Percentiles rank a stretch among this genome's conserved stretches.
phyloP scores from a whole-genome alignment of 1,140 invertebrate species.

The Drosophila murphyi region DNA sequence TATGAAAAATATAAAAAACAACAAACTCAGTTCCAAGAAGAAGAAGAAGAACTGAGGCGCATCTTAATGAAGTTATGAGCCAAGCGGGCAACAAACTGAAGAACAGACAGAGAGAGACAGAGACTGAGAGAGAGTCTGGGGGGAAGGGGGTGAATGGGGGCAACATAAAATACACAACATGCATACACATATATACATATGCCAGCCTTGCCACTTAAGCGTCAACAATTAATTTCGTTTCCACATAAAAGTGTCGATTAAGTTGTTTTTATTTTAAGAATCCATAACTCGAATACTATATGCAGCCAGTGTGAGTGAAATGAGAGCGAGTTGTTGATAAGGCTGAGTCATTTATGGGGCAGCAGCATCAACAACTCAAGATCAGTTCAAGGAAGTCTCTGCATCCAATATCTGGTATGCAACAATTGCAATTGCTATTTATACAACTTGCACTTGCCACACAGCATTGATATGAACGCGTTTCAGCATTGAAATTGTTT shows the following conservation, averaged over 20 bases:
- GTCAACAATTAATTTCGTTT: conserved; percentile 54
- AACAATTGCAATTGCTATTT: conserved; percentile 11
- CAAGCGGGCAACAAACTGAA: not conserved
- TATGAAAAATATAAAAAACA: conserved; percentile 3
- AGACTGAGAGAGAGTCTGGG: not conserved
- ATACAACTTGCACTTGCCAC: not conserved
- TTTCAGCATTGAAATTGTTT: no score
- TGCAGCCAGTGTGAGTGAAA: not conserved
- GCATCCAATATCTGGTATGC: not conserved
- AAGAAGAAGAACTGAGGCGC: conserved; percentile 1
- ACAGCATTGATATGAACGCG: not conserved
- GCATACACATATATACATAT: no score
- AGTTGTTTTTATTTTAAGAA: conserved; percentile 68
- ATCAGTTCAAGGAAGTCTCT: conserved; percentile 7
- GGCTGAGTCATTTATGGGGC: conserved; percentile 31
- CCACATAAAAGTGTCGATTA: conserved; percentile 60
- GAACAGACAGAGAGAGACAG: not conserved
- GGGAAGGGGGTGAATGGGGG: not conserved
- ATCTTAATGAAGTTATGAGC: conserved; percentile 68
- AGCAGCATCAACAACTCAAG: not conserved
- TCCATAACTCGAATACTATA: conserved; percentile 26
- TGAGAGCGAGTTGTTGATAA: not conserved
- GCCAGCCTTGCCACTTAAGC: conserved; percentile 57
- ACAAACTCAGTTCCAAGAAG: conserved; percentile 45
- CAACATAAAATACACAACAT: no score